A percentile compares a stretch with the other conserved stretches of the same genome.
phyloP scores from a whole-genome alignment of 2,888 invertebrate genomes.

The Lordiphosa andalusiaca region DNA sequence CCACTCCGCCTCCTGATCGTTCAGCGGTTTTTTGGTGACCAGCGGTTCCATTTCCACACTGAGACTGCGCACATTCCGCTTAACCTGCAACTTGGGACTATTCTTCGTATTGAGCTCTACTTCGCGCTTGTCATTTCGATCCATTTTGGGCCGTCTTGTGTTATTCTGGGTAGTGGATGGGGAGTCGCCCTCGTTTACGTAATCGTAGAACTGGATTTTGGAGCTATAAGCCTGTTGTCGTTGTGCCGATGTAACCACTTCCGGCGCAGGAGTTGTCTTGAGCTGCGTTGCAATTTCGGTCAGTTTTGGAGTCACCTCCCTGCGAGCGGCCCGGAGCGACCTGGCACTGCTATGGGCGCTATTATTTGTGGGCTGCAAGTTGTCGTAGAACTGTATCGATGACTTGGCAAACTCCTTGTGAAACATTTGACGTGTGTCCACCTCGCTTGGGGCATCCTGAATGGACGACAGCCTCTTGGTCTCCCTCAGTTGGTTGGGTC shows the following conservation, averaged over 20 bases:
- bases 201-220: slow-evolving; percentile 79
- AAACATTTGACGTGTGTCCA: slow-evolving; percentile 76
- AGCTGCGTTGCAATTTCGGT: slow-evolving; percentile 43
- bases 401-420: slow-evolving; percentile 79
- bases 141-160: slow-evolving; percentile 67
- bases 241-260: slow-evolving; percentile 53
- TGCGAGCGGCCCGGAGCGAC: slow-evolving; percentile 27
- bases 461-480: slow-evolving; percentile 25
- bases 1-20: slow-evolving; percentile 38
- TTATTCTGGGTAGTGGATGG: slow-evolving; percentile 64
- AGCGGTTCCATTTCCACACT: slow-evolving; percentile 48
- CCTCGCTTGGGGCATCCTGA: slow-evolving; percentile 36
- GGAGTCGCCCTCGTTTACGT: slow-evolving; percentile 57
- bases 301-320: slow-evolving; percentile 65
- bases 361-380: slow-evolving; percentile 48
- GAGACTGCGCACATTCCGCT: slow-evolving; percentile 68
- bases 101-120: slow-evolving; percentile 77
- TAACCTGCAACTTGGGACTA: slow-evolving; percentile 77
- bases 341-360: slow-evolving; percentile 13
- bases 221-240: slow-evolving; percentile 76
- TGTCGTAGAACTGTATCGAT: slow-evolving; percentile 78
- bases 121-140: slow-evolving; percentile 77
- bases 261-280: slow-evolving; percentile 2
- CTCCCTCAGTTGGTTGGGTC: slow-evolving; percentile 4
- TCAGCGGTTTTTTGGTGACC: slow-evolving; percentile 50